Percentiles rank a stretch among this genome's conserved stretches.
Evolutionary conservation across 2,888 invertebrate genomes (phyloP).

Genomic region (Eupelmus urozonus): DNA sequence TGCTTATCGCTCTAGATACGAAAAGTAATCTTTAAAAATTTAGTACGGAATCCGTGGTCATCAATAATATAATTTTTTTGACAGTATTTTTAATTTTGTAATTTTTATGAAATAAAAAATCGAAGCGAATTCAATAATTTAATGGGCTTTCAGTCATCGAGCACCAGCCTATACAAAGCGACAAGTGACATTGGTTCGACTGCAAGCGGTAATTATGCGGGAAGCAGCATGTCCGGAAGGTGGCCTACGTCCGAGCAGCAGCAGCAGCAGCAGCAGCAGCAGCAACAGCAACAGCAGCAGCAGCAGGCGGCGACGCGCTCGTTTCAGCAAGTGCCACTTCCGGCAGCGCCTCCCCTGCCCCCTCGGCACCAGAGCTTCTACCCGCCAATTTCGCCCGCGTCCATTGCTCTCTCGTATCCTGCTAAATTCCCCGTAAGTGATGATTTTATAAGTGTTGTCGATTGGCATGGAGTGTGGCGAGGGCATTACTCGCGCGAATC

Average conservation of each 20-base stretch:
- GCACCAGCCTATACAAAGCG: background rate
- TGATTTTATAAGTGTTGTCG: too few species aligned
- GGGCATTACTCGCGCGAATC: too few species aligned
- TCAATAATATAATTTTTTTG: too few species aligned
- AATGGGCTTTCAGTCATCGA: background rate
- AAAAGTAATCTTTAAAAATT: too few species aligned
- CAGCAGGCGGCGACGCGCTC: background rate
- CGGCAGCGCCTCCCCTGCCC: background rate
- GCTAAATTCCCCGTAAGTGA: constrained; percentile 46
- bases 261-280: constrained; percentile 22
- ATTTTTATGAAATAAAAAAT: too few species aligned
- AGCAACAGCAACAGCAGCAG: constrained; percentile 19
- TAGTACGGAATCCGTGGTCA: too few species aligned
- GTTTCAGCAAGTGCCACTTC: constrained; percentile 16
- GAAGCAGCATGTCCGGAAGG: background rate
- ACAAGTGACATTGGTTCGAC: background rate
- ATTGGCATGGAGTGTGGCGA: too few species aligned
- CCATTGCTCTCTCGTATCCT: constrained; percentile 40
- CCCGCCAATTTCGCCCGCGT: constrained; percentile 22
- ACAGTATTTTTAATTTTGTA: too few species aligned
- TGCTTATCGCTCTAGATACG: too few species aligned
- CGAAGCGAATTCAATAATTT: too few species aligned
- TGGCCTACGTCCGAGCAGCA: constrained; percentile 17
- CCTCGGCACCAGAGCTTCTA: constrained; percentile 9
- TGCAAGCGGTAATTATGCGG: background rate